Conservation (phyloP, 2,797 vertebrate genomes). For the Amphiprion clarkii region DNA sequence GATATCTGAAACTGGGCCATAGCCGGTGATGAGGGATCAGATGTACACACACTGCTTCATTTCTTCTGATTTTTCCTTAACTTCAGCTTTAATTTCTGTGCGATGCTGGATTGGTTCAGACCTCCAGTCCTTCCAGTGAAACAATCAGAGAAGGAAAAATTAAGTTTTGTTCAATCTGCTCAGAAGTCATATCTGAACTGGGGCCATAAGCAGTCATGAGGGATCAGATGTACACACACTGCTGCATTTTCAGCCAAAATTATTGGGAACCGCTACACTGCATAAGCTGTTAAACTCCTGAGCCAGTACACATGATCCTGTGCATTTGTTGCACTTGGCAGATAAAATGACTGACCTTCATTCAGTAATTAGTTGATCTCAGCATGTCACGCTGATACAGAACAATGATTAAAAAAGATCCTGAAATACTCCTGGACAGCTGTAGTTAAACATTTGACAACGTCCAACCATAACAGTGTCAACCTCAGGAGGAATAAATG, state of each 20-base stretch:
- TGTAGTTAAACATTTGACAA: slow-evolving; percentile 58
- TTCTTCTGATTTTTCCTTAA: no score
- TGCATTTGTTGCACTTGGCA: slow-evolving; percentile 41
- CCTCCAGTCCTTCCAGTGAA: background rate
- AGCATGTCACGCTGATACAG: slow-evolving; percentile 40
- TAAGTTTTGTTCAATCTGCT: background rate
- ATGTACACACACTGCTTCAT: background rate
- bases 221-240: background rate
- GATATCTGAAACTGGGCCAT: background rate
- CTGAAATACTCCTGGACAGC: slow-evolving; percentile 61
- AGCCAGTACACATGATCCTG: slow-evolving; percentile 15
- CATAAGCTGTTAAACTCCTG: slow-evolving; percentile 1
- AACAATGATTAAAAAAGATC: slow-evolving; percentile 58
- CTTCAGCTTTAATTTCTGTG: no score
- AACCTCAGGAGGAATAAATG: slow-evolving; percentile 64
- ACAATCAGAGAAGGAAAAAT: background rate
- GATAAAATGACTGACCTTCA: slow-evolving; percentile 16
- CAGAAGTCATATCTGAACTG: background rate
- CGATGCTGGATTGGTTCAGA: background rate
- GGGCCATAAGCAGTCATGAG: background rate
- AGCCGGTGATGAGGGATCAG: slow-evolving; percentile 8
- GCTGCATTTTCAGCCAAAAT: slow-evolving; percentile 20
- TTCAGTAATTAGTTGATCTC: slow-evolving; percentile 50
- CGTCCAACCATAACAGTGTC: slow-evolving; percentile 72
- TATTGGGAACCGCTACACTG: background rate